These are phyloP conservation scores for Phaetusa simplex DNA, from an alignment of 2,113 vertebrate genomes.

Conservation along the genomic window DNA sequence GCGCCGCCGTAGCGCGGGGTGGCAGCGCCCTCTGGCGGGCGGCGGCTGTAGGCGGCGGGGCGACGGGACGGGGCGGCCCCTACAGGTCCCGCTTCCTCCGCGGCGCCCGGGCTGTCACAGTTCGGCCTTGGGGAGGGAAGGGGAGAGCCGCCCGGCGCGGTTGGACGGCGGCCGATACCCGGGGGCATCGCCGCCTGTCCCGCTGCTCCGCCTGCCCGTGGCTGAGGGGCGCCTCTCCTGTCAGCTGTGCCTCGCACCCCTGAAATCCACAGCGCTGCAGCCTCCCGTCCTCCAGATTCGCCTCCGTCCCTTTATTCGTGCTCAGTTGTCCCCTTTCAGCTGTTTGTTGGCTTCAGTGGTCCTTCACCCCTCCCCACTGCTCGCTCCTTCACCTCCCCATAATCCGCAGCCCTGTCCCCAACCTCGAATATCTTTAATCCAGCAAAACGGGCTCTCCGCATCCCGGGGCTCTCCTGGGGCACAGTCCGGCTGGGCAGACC, in stretches of 20 bases:
- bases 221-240: accelerated
- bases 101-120: accelerated
- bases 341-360: not conserved
- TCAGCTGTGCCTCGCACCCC: not conserved
- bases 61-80: not conserved
- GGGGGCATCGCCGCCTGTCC: not conserved
- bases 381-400: not conserved
- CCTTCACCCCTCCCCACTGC: not conserved
- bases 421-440: not conserved
- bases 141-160: not conserved
- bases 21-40: not conserved
- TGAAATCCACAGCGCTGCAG: not conserved
- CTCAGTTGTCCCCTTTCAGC: not conserved
- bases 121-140: not conserved
- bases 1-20: not conserved
- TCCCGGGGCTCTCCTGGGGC: not conserved
- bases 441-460: not conserved
- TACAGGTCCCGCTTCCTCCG: too few species aligned
- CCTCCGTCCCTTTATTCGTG: not conserved
- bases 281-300: not conserved
- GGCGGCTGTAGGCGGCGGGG: too few species aligned
- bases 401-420: not conserved
- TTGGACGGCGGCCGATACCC: accelerated
- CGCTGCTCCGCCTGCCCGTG: accelerated
- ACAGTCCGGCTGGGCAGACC: not conserved